Evolutionary conservation across 2,888 invertebrate genomes (phyloP).

Genomic region (Drosophila mercatorum): DNA sequence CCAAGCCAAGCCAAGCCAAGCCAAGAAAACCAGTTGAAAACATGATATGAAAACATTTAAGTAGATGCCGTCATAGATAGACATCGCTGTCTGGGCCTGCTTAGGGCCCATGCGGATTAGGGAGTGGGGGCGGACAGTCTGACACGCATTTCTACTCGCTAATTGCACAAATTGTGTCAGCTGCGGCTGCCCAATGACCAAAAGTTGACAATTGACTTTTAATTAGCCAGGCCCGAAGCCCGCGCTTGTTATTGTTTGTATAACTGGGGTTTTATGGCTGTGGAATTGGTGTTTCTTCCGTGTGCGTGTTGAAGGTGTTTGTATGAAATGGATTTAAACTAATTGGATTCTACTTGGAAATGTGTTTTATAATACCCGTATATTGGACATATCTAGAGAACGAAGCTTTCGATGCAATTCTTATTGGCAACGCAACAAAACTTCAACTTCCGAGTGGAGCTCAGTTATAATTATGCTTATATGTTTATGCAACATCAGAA

Average conservation of each 20-base stretch:
- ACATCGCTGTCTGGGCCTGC: slow-evolving; percentile 18
- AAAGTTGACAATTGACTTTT: slow-evolving; percentile 66
- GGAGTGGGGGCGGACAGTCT: slow-evolving; percentile 12
- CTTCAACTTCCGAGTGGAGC: neutral
- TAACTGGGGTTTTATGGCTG: slow-evolving; percentile 19
- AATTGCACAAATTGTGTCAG: slow-evolving; percentile 61
- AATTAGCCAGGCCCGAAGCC: slow-evolving; percentile 44
- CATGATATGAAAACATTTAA: slow-evolving; percentile 19
- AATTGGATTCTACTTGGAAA: neutral
- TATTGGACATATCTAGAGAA: too few relatives aligned
- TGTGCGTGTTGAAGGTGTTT: neutral
- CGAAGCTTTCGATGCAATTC: neutral
- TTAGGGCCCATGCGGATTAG: neutral
- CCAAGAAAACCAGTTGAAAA: slow-evolving; percentile 26
- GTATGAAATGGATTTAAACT: neutral
- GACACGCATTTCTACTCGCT: slow-evolving; percentile 37
- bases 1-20: slow-evolving; percentile 3
- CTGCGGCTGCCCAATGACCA: slow-evolving; percentile 54
- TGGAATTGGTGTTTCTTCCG: slow-evolving; percentile 27
- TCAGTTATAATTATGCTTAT: neutral
- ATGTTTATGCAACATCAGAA: neutral
- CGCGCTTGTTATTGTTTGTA: slow-evolving; percentile 1
- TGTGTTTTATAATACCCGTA: too few relatives aligned
- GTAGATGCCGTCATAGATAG: slow-evolving; percentile 35
- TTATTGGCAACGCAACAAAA: neutral